These are phyloP conservation scores for Bergia sp. DNA, from an alignment of 92 coral and sea anemone genomes.

Conservation along the genomic window DNA sequence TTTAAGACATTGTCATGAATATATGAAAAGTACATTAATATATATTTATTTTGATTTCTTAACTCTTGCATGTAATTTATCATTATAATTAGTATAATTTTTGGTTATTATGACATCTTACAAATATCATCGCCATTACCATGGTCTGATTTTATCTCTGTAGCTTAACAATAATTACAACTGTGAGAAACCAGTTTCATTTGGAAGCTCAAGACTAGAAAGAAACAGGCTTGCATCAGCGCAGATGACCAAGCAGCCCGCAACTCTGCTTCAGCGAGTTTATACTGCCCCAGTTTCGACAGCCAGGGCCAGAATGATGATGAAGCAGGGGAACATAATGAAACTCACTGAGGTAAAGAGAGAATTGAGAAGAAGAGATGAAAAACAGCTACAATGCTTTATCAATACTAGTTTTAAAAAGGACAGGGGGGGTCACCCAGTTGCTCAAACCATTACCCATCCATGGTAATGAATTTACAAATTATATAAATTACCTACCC, in stretches of 20 bases:
- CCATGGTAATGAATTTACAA: too few species aligned
- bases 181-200: slow-evolving; percentile 11
- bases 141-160: not conserved
- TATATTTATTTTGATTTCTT: too few species aligned
- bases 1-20: too few species aligned
- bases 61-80: too few species aligned
- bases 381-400: too few species aligned
- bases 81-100: too few species aligned
- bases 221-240: not conserved
- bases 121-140: not conserved
- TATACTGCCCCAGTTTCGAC: slow-evolving; percentile 68
- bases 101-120: not conserved
- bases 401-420: too few species aligned
- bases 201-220: not conserved
- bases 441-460: too few species aligned
- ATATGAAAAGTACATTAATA: too few species aligned
- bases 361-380: not conserved
- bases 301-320: slow-evolving; percentile 57
- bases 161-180: not conserved
- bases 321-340: slow-evolving; percentile 58
- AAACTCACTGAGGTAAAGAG: slow-evolving; percentile 52
- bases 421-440: too few species aligned
- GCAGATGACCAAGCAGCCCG: slow-evolving; percentile 7
- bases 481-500: too few species aligned
- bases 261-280: slow-evolving; percentile 40